Conservation (phyloP, 2,113 vertebrate genomes). For the human region GRCh38 chr11:132689001-132689500, state of each 20-base stretch:
- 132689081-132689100: not conserved
- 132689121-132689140: not conserved
- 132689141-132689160: constrained; percentile 36
- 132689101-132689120: not conserved
- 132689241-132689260: constrained; percentile 11
- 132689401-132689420: not conserved
- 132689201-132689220: not conserved
- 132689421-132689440: constrained; percentile 35
- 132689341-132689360: not conserved
- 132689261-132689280: not conserved
- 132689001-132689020: not conserved
- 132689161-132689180: not conserved
- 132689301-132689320: constrained; percentile 26
- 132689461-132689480: not conserved
- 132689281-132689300: not conserved
- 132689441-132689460: not conserved
- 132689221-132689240: not conserved
- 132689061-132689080: not conserved
- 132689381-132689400: not conserved
- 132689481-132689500: not conserved
- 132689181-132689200: constrained; percentile 47
- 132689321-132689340: constrained; percentile 32
- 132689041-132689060: not conserved
- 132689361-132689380: constrained; percentile 5
- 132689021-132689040: not conserved